Evolutionary conservation across 1,140 invertebrate species (phyloP).

Genomic region (Fopius arisanus): DNA sequence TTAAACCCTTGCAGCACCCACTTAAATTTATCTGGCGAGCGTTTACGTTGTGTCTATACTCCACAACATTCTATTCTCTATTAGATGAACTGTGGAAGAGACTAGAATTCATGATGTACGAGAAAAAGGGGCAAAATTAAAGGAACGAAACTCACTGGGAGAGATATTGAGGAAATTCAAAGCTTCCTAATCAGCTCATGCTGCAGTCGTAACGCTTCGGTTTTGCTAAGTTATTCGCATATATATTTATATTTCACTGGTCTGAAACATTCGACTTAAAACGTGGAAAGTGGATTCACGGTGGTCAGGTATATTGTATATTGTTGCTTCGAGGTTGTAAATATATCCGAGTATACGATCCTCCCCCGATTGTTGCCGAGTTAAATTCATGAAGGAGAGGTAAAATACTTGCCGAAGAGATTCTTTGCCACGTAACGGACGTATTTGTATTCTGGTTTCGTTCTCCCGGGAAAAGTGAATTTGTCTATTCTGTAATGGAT

Average conservation of each 20-base stretch:
- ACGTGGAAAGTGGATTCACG: background rate
- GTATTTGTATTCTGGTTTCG: background rate
- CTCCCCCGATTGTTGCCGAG: background rate
- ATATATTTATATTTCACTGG: background rate
- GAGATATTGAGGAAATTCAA: conserved; percentile 2
- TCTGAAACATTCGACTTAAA: background rate
- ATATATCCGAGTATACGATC: conserved; percentile 4
- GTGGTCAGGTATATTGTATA: background rate
- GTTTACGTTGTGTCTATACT: conserved; percentile 47
- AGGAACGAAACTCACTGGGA: conserved; percentile 10
- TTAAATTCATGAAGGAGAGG: background rate
- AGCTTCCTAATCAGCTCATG: conserved; percentile 31
- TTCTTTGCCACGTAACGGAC: background rate
- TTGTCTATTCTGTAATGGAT: background rate
- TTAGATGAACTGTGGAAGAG: conserved; percentile 39
- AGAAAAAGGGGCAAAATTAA: conserved; percentile 20
- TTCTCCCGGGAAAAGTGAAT: conserved; percentile 2
- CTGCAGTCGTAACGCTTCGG: conserved; percentile 17
- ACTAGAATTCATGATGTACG: conserved; percentile 23
- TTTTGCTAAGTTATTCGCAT: conserved; percentile 17
- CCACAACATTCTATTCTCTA: conserved; percentile 52
- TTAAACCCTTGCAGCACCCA: conserved; percentile 34
- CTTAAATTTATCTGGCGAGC: conserved; percentile 42
- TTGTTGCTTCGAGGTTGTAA: background rate
- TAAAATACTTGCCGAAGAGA: background rate